Conservation (phyloP, 1,140 invertebrate genomes). For the Panagrolaimus sp. region DNA sequence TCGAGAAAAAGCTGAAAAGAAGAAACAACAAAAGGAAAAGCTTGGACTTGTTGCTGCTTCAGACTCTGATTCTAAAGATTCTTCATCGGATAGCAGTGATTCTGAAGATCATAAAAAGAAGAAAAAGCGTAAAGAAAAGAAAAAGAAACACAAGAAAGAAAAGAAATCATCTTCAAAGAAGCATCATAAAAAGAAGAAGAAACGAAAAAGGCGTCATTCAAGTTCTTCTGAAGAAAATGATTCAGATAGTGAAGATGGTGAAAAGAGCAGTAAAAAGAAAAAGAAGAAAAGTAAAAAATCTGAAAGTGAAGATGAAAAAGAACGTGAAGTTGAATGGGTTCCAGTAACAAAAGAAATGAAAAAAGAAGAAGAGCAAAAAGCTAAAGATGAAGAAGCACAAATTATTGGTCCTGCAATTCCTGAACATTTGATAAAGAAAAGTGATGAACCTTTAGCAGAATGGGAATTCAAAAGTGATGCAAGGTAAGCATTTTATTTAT, state of each 20-base stretch:
- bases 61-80: slow-evolving; percentile 19
- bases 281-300: slow-evolving; percentile 20
- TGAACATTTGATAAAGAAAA: slow-evolving; percentile 39
- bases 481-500: slow-evolving; percentile 27
- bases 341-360: slow-evolving; percentile 49
- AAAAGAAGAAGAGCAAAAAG: slow-evolving; percentile 34
- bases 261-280: slow-evolving; percentile 13
- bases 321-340: slow-evolving; percentile 51
- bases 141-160: slow-evolving; percentile 43
- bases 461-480: slow-evolving; percentile 38
- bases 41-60: not conserved
- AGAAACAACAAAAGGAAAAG: not conserved
- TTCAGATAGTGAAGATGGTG: not conserved
- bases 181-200: slow-evolving; percentile 28
- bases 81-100: not conserved
- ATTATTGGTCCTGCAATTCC: slow-evolving; percentile 54
- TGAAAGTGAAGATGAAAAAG: not conserved
- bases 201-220: slow-evolving; percentile 13
- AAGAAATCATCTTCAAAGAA: slow-evolving; percentile 41
- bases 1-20: slow-evolving; percentile 22
- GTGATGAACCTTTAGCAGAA: slow-evolving; percentile 18
- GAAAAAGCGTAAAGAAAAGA: slow-evolving; percentile 32
- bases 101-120: slow-evolving; percentile 16
- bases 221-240: not conserved
- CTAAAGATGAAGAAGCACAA: slow-evolving; percentile 43